Evolutionary conservation across 2,797 vertebrate genomes (phyloP), one percentile per base, ranked within the genome.

Genomic region (Lepilemur ruficaudatus): DNA sequence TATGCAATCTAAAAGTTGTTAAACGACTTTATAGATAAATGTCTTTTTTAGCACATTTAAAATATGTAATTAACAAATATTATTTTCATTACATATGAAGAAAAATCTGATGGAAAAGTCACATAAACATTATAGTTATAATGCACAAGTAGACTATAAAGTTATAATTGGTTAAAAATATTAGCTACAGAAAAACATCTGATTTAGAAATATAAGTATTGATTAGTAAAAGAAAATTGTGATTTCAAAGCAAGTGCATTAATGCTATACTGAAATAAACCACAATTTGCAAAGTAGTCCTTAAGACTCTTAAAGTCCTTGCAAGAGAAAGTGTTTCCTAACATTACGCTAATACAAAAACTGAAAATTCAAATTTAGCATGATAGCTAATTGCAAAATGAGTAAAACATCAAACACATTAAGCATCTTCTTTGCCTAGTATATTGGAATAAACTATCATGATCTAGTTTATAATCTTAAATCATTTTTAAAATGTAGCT

Each of bases 191-290:
- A 72, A 65, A n/a, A 50, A 84, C 18, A 76, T 12, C 23, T 93
- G 59, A 94, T 84, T 94, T 89, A 79, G 80, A 87, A 92, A 87
- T 63, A 0, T 38, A 92, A 91, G 23, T 72, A 86, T 0, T 92
- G 46, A 72, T 70, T 46, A 85, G 25, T 73, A 84, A 63, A 81
- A 88, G 63, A 84, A 85, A 96, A 92, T 1, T 76, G 7, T 75
- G 35, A 78, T 70, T 96, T 91, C 43, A 86, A 92, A 95, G 82
- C n/a, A 78, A 87, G 48, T 46, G 1, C 55, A 83, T 89, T 92
- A 90, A 61, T 63, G 2, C 9, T 48, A 10, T 57, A 20, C 63
- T 87, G n/a, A 93, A 78, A 82, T 80, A 87, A 93, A 82, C 85
- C 23, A 79, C 2, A 83, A 48, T 20, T 86, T 92, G 83, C 38